Evolutionary conservation across 2,888 invertebrate genomes (phyloP).

Genomic region (Philereme transversata): DNA sequence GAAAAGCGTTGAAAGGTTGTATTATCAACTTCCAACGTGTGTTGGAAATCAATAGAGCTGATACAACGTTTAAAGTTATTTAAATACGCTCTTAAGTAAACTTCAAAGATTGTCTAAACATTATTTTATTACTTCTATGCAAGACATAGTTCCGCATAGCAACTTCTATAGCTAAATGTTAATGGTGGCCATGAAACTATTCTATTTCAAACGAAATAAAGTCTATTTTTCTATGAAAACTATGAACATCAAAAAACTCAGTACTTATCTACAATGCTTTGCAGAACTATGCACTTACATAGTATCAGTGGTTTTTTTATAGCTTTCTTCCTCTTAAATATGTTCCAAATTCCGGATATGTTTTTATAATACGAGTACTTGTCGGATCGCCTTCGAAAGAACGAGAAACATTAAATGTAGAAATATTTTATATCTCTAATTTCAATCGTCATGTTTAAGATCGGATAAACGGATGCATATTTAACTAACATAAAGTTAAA

Average conservation of each 20-base stretch:
- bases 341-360: slow-evolving; percentile 76
- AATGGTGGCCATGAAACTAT: not conserved
- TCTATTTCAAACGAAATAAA: not conserved
- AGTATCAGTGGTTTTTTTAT: slow-evolving; percentile 37
- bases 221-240: slow-evolving; percentile 9
- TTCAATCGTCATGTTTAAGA: no score
- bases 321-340: slow-evolving; percentile 70
- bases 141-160: slow-evolving; percentile 49
- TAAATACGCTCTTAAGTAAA: not conserved
- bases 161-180: slow-evolving; percentile 1
- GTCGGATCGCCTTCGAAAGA: slow-evolving; percentile 60
- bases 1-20: not conserved
- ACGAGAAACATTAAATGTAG: slow-evolving; percentile 39
- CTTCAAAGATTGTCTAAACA: not conserved
- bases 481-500: no score
- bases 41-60: not conserved
- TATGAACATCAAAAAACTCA: not conserved
- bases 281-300: slow-evolving; percentile 84
- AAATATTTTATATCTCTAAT: not conserved
- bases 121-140: slow-evolving; percentile 15
- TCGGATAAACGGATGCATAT: no score
- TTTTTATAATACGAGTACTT: slow-evolving; percentile 77
- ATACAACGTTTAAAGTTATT: not conserved
- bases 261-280: slow-evolving; percentile 49
- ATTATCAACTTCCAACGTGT: not conserved